phyloP scores from a whole-genome alignment of 2,888 invertebrate genomes.

The Lochmaea capreae region DNA sequence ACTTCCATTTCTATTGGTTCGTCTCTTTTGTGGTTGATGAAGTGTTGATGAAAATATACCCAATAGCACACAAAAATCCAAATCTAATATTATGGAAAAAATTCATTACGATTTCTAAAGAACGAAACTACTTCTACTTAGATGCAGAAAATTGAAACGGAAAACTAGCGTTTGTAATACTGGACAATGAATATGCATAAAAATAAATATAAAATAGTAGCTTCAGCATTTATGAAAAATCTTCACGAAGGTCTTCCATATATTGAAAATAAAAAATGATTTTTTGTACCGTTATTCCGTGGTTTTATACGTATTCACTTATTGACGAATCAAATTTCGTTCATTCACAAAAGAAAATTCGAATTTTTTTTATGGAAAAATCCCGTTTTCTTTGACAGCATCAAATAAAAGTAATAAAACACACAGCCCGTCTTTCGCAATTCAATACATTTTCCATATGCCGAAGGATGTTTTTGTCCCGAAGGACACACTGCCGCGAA shows the following conservation, averaged over 20 bases:
- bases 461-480: conserved; percentile 43
- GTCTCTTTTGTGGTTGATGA: no score
- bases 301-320: conserved; percentile 18
- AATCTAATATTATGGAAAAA: no score
- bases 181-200: no score
- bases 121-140: no score
- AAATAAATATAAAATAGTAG: no score
- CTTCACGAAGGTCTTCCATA: background rate
- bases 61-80: no score
- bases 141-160: no score
- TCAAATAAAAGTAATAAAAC: conserved; percentile 36
- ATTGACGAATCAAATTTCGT: conserved; percentile 26
- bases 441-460: conserved; percentile 37
- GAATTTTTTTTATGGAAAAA: conserved; percentile 28
- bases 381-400: conserved; percentile 31
- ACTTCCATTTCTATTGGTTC: no score
- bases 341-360: conserved; percentile 31
- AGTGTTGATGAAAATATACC: no score
- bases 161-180: no score
- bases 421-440: conserved; percentile 34
- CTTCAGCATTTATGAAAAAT: no score
- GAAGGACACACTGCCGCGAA: conserved; percentile 55
- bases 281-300: background rate
- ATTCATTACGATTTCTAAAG: no score
- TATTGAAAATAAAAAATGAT: background rate